phyloP scores from a whole-genome alignment of 1,140 invertebrate species.

The Nylanderia fulva region DNA sequence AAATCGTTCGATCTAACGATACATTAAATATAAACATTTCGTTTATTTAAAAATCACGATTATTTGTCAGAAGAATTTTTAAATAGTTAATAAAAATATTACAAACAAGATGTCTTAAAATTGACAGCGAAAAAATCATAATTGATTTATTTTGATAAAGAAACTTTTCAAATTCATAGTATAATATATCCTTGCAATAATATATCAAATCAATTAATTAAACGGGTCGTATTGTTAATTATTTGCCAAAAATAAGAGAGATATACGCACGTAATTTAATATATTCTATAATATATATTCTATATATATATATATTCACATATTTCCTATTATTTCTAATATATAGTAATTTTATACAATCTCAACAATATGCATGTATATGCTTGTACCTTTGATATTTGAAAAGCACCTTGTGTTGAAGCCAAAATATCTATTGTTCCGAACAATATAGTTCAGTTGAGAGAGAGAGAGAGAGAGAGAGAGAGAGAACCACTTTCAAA shows the following conservation, averaged over 20 bases:
- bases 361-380: not conserved
- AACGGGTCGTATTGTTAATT: too few relatives aligned
- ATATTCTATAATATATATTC: too few relatives aligned
- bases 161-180: not conserved
- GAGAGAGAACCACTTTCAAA: too few relatives aligned
- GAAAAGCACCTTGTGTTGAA: not conserved
- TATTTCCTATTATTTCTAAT: not conserved
- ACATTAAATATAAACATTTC: not conserved
- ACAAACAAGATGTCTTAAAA: not conserved
- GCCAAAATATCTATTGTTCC: slow-evolving; percentile 13
- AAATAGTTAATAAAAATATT: not conserved
- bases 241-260: too few relatives aligned
- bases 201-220: too few relatives aligned
- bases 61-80: not conserved
- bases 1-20: too few relatives aligned
- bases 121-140: not conserved
- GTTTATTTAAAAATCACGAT: not conserved
- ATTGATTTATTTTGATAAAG: not conserved
- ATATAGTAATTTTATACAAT: not conserved
- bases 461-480: too few relatives aligned
- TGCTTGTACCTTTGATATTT: slow-evolving; percentile 25
- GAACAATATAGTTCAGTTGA: not conserved
- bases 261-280: too few relatives aligned
- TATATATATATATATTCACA: too few relatives aligned
- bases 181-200: too few relatives aligned